Evolutionary conservation across 1,140 invertebrate species (phyloP).

Genomic region (Nasonia vitripennis): DNA sequence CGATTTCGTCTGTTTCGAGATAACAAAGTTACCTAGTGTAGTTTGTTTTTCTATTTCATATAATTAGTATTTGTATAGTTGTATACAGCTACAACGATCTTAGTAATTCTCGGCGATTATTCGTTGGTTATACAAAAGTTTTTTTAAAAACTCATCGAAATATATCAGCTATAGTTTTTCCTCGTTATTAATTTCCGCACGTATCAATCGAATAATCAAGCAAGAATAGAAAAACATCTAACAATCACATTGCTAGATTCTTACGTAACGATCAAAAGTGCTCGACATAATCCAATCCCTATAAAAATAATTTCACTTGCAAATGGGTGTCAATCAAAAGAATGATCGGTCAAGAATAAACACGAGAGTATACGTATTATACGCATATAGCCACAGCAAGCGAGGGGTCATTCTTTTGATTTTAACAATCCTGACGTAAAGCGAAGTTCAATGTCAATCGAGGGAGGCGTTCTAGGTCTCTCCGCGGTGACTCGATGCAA

Average conservation of each 20-base stretch:
- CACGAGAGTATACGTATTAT: background rate
- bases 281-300: background rate
- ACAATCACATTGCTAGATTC: background rate
- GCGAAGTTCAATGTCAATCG: background rate
- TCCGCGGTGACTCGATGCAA: background rate
- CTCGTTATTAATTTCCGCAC: background rate
- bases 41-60: background rate
- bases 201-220: background rate
- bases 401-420: background rate
- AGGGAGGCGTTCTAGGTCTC: background rate
- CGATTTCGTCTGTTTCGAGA: background rate
- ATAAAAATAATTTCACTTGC: background rate
- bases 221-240: background rate
- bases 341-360: background rate
- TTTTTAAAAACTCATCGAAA: background rate
- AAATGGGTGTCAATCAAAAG: background rate
- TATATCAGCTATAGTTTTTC: background rate
- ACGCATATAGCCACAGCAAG: background rate
- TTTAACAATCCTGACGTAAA: conserved; percentile 21
- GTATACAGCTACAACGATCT: background rate
- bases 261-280: background rate
- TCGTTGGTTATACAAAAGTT: background rate
- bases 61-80: background rate
- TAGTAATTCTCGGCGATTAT: background rate
- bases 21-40: conserved; percentile 7